Percentiles rank a stretch among this genome's conserved stretches.
Evolutionary conservation across 2,113 vertebrate genomes (phyloP).

Genomic region (Morphnarchus princeps): DNA sequence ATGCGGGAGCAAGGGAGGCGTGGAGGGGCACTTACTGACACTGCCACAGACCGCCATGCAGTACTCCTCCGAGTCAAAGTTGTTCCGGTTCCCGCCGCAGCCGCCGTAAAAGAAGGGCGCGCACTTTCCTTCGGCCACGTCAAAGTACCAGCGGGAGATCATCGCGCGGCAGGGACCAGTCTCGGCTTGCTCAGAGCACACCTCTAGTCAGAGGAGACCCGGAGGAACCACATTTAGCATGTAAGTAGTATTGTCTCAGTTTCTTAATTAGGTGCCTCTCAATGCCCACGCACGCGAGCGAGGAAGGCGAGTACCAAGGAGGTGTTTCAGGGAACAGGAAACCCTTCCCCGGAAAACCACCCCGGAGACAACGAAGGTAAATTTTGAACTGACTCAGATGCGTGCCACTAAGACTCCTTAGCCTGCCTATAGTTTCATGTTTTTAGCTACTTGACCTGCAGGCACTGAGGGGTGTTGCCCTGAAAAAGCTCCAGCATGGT

Average conservation of each 20-base stretch:
- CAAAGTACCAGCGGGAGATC: conserved; percentile 99
- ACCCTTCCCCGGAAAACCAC: not conserved
- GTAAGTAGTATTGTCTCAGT: not conserved
- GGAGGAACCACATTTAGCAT: conserved; percentile 78
- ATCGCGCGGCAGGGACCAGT: conserved; percentile 94
- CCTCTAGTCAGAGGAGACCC: conserved; percentile 87
- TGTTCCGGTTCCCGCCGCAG: conserved; percentile 99
- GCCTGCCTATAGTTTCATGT: not conserved
- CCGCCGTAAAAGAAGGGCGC: conserved; percentile 97
- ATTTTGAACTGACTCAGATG: not conserved
- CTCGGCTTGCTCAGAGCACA: conserved; percentile 95
- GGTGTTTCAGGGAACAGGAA: not conserved
- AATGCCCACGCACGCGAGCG: rapidly evolving
- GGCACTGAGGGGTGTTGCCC: not conserved
- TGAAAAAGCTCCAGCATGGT: not conserved
- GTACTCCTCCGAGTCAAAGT: conserved; percentile 98
- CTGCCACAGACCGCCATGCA: conserved; percentile 98
- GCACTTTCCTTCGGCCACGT: conserved; percentile 88
- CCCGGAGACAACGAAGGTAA: rapidly evolving
- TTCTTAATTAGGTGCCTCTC: not conserved
- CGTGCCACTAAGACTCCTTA: not conserved
- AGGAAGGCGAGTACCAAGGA: not conserved
- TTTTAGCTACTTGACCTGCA: not conserved
- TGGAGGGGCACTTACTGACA: conserved; percentile 89
- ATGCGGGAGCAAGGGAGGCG: conserved; percentile 17